These are phyloP conservation scores for Progne subis DNA, from an alignment of 2,113 vertebrate genomes.

Conservation along the genomic window DNA sequence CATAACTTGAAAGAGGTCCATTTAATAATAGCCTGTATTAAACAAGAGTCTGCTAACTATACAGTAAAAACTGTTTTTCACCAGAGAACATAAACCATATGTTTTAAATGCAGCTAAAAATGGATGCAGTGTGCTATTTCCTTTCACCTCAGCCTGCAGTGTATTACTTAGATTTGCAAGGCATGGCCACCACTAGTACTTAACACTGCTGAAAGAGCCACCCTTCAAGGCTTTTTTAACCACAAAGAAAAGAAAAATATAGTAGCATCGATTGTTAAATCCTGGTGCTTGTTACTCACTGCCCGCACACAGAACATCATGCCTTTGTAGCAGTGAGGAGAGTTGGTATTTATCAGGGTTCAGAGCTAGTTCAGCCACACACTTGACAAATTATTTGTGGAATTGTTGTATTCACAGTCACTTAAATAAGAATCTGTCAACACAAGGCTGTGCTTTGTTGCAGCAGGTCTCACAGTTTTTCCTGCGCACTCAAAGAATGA, in stretches of 20 bases:
- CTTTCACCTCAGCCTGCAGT: not conserved
- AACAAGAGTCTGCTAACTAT: conserved; percentile 56
- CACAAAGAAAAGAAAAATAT: conserved; percentile 77
- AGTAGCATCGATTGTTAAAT: conserved; percentile 79
- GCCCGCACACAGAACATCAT: conserved; percentile 68
- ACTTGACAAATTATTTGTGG: conserved; percentile 99
- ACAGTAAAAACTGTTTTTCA: conserved; percentile 26
- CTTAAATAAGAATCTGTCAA: conserved; percentile 99
- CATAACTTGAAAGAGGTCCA: conserved; percentile 38
- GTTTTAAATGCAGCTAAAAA: conserved; percentile 14
- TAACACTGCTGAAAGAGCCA: conserved; percentile 41
- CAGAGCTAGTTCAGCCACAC: conserved; percentile 96
- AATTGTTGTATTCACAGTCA: conserved; percentile 99
- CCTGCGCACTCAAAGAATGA: conserved; percentile 85
- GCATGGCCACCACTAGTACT: conserved; percentile 1
- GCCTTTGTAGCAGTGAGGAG: conserved; percentile 78
- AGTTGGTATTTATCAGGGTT: conserved; percentile 89
- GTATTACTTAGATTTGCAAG: conserved; percentile 9
- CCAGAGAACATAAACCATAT: not conserved
- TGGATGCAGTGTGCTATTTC: conserved; percentile 13
- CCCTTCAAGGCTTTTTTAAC: conserved; percentile 69
- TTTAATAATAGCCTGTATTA: conserved; percentile 63
- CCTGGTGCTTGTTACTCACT: conserved; percentile 72
- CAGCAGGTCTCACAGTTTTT: conserved; percentile 81
- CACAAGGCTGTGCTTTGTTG: conserved; percentile 85